phyloP scores from a whole-genome alignment of 2,797 vertebrate species.

The Acrocephalus scirpaceus region DNA sequence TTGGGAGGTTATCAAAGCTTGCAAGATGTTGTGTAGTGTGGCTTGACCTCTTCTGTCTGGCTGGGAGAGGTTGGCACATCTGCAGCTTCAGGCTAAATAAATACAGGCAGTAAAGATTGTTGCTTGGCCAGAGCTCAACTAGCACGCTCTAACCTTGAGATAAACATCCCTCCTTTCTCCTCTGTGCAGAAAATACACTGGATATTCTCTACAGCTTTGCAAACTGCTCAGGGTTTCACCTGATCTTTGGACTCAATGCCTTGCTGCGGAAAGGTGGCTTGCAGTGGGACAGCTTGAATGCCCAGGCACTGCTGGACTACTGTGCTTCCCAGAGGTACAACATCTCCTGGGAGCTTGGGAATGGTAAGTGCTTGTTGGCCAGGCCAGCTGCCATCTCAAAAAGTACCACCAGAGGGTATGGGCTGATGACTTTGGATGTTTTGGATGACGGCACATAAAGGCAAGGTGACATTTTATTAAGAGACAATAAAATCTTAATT shows the following conservation, averaged over 20 bases:
- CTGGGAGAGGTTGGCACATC: neutral
- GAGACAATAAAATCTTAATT: neutral
- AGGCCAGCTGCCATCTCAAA: neutral
- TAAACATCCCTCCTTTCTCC: neutral
- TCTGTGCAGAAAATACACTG: constrained; percentile 79
- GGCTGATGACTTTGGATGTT: neutral
- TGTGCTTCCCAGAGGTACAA: constrained; percentile 81
- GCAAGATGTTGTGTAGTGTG: neutral
- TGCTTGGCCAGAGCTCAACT: neutral
- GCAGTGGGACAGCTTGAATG: constrained; percentile 89
- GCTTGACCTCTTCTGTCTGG: neutral
- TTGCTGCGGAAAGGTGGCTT: constrained; percentile 81
- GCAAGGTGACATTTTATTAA: neutral
- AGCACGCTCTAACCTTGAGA: rapidly evolving
- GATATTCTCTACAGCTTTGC: constrained; percentile 88
- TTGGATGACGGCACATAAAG: neutral
- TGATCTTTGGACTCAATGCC: constrained; percentile 94
- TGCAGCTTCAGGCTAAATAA: neutral
- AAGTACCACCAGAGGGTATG: neutral
- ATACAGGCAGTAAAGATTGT: neutral
- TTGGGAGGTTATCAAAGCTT: neutral
- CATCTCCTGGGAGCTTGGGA: constrained; percentile 95
- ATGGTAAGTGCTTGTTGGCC: constrained; percentile 76
- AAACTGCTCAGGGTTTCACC: constrained; percentile 85
- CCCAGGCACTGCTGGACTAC: constrained; percentile 83